These are phyloP conservation scores for Euleptes europaea DNA, from an alignment of 2,113 vertebrate species.

Conservation along the genomic window DNA sequence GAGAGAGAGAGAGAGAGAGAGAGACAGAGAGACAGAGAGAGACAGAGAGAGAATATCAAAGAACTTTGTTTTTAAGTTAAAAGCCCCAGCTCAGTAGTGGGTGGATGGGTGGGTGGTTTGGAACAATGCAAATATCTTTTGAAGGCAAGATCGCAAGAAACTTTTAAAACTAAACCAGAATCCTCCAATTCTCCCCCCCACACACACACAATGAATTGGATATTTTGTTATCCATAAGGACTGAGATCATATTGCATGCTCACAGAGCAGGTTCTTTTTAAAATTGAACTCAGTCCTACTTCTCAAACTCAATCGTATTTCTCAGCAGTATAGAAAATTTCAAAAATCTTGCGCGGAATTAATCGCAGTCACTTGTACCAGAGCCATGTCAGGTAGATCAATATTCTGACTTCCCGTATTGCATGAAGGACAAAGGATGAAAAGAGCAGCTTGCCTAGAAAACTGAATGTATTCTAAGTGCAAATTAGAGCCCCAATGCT, in stretches of 20 bases:
- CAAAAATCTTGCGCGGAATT: background rate
- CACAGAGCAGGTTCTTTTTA: background rate
- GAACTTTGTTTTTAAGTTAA: background rate
- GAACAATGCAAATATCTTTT: background rate
- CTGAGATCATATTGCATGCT: background rate
- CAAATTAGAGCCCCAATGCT: background rate
- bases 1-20: no score
- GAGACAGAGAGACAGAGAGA: no score
- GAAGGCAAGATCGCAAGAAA: background rate
- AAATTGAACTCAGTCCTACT: background rate
- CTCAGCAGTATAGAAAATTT: background rate
- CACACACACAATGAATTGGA: background rate
- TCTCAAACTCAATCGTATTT: background rate
- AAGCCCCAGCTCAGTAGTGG: background rate
- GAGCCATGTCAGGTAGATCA: background rate
- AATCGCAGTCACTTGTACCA: background rate
- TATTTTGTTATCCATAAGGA: background rate
- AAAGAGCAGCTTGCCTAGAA: background rate
- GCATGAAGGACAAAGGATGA: background rate
- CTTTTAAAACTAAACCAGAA: background rate
- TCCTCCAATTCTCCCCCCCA: background rate
- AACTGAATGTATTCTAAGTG: background rate
- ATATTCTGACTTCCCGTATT: background rate
- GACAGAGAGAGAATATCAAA: background rate
- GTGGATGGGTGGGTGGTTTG: background rate